Percentiles rank a stretch among this genome's conserved stretches.
Evolutionary conservation across 1,140 invertebrate genomes (phyloP).

Genomic region (Leptinotarsa lineolata): DNA sequence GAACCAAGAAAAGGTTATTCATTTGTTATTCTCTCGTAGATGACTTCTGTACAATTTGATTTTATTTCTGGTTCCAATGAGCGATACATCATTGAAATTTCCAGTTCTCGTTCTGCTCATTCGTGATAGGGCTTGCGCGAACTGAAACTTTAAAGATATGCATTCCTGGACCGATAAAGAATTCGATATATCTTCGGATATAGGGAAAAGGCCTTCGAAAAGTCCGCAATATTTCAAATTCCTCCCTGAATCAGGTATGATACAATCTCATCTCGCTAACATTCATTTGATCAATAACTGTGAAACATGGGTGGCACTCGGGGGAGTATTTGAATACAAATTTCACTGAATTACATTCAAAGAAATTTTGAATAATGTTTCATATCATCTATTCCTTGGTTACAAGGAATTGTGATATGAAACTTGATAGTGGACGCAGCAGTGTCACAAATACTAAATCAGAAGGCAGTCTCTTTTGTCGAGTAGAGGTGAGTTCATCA

Average conservation of each 20-base stretch:
- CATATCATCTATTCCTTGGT: no score
- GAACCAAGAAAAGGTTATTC: no score
- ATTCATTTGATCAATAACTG: slow-evolving; percentile 33
- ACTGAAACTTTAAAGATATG: slow-evolving; percentile 36
- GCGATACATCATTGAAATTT: neutral
- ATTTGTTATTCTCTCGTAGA: neutral
- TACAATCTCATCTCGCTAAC: slow-evolving; percentile 44
- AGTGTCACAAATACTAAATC: no score
- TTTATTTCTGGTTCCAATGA: neutral
- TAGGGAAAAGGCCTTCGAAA: slow-evolving; percentile 33
- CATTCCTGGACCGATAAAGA: slow-evolving; percentile 34
- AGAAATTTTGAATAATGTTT: no score
- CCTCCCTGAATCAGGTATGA: slow-evolving; percentile 38
- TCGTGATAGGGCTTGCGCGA: neutral
- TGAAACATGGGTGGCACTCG: neutral
- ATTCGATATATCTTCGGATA: slow-evolving; percentile 41
- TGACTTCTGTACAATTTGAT: slow-evolving; percentile 3
- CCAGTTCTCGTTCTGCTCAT: neutral
- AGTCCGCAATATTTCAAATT: slow-evolving; percentile 43
- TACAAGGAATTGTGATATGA: no score
- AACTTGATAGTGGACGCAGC: no score
- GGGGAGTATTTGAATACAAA: no score
- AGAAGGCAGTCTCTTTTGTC: no score
- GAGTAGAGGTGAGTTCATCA: no score
- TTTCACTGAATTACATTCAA: no score